Evolutionary conservation across 2,113 vertebrate species (phyloP), one percentile per base, ranked within the genome.

Genomic region (Chaetodon trifascialis): DNA sequence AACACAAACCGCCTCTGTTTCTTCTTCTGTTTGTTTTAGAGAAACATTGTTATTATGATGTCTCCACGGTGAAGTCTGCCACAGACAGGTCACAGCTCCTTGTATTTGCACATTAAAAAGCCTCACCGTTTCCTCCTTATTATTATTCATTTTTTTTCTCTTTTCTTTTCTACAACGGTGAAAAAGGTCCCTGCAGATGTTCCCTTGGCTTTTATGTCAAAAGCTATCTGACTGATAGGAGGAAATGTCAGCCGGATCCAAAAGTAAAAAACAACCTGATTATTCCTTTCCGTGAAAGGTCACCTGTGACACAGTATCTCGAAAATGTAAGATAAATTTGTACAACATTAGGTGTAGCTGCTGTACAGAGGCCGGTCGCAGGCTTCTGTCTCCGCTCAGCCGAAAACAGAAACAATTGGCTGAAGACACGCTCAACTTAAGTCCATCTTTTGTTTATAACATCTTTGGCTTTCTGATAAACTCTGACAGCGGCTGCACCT

Each of bases 211-310:
- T 90, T 92, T 74, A 85, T 82, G 87, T 89, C 84, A 89, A 55
- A 88, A 86, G 69, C 63, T 83, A 86, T 90, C 80, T 73, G 82
- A 86, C 85, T 88, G 85, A 89, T 86, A 88, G 14, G 4, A 88
- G 82, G 55, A 93, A 94, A 94, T 94, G 93, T 93, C 90, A 93
- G 73, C 66, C 19, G 64, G 62, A 90, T 86, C 85, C 85, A 77
- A 68, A 75, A 76, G 80, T 54, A 70, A 86, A 80, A 88, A 89
- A 86, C 64, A 80, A 80, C 11, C 83, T 80, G 87, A 93, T 93
- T 89, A 91, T 90, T 90, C 80, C n/a, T 63, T 73, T 76, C 54
- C 6, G 66, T 79, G 72, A 92, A 94, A 94, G 92, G 92, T 92
- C 91, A 89, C 44, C 79, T 46, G 87, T 73, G 85, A 93, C 82